Evolutionary conservation across 2,797 vertebrate species (phyloP).

Genomic region (Chelmon rostratus): DNA sequence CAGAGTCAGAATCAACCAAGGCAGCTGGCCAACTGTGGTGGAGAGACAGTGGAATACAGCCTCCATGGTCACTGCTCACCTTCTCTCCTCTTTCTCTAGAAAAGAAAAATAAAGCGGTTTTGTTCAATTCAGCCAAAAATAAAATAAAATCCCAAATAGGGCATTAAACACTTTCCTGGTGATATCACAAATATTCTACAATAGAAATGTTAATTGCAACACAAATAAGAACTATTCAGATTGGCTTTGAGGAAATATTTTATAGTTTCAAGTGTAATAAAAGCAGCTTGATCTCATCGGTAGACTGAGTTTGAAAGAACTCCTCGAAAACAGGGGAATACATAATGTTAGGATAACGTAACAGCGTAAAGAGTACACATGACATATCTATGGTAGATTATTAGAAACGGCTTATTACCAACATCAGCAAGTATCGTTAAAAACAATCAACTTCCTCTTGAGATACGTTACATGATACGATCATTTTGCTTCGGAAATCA

Average conservation of each 20-base stretch:
- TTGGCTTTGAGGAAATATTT: background rate
- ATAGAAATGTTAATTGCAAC: background rate
- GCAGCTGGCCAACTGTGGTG: conserved; percentile 59
- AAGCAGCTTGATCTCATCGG: background rate
- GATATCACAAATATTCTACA: background rate
- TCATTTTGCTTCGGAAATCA: background rate
- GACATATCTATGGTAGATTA: background rate
- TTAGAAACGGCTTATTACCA: background rate
- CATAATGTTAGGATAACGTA: background rate
- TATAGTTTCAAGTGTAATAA: background rate
- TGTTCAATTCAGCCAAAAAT: background rate
- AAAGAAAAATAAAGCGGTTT: conserved; percentile 34
- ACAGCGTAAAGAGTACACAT: background rate
- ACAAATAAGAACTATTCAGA: background rate
- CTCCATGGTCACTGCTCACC: conserved; percentile 72
- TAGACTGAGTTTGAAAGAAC: background rate
- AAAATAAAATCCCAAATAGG: background rate
- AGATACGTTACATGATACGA: background rate
- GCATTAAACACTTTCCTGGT: background rate
- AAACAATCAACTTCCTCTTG: background rate
- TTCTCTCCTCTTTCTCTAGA: conserved; percentile 57
- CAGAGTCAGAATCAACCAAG: conserved; percentile 78
- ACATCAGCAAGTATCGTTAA: background rate
- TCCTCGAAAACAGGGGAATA: background rate
- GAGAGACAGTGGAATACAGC: conserved; percentile 44